Percentiles rank a stretch among this genome's conserved stretches.
Evolutionary conservation across 1,140 invertebrate genomes (phyloP).

Genomic region (Hestina assimilis): DNA sequence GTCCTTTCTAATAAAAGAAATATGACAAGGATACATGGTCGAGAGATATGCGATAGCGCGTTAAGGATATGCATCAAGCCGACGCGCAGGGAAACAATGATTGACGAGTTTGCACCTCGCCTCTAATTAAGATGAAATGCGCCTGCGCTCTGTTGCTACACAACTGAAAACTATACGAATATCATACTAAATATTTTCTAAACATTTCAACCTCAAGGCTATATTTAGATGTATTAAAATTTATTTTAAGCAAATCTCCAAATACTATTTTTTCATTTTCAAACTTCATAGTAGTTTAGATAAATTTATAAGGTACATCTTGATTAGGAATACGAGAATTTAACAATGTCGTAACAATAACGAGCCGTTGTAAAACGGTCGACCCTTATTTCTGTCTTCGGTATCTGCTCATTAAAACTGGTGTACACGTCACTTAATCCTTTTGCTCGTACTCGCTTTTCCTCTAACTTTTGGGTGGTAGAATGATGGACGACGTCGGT

Average conservation of each 20-base stretch:
- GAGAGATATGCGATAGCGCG: slow-evolving; percentile 50
- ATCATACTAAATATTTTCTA: no score
- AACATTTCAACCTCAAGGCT: no score
- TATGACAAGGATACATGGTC: slow-evolving; percentile 55
- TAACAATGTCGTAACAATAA: slow-evolving; percentile 72
- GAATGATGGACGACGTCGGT: slow-evolving; percentile 72
- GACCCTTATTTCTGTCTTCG: slow-evolving; percentile 72
- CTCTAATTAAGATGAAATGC: slow-evolving; percentile 75
- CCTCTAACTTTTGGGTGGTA: slow-evolving; percentile 75
- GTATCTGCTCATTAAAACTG: slow-evolving; percentile 72
- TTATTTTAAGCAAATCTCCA: no score
- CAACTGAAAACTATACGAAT: no score
- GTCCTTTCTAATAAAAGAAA: slow-evolving; percentile 29
- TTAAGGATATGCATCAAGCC: slow-evolving; percentile 55
- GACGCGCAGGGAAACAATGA: slow-evolving; percentile 63
- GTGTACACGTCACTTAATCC: slow-evolving; percentile 43
- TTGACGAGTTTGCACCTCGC: slow-evolving; percentile 75
- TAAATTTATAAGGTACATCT: slow-evolving; percentile 46
- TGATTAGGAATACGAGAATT: slow-evolving; percentile 41
- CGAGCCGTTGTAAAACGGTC: slow-evolving; percentile 57
- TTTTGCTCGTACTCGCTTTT: slow-evolving; percentile 60
- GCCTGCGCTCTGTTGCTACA: slow-evolving; percentile 42
- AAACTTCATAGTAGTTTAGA: slow-evolving; percentile 40
- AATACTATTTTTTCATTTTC: no score
- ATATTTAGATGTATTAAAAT: no score